Evolutionary conservation across 2,888 invertebrate genomes (phyloP).

Genomic region (Pheosia tremula): DNA sequence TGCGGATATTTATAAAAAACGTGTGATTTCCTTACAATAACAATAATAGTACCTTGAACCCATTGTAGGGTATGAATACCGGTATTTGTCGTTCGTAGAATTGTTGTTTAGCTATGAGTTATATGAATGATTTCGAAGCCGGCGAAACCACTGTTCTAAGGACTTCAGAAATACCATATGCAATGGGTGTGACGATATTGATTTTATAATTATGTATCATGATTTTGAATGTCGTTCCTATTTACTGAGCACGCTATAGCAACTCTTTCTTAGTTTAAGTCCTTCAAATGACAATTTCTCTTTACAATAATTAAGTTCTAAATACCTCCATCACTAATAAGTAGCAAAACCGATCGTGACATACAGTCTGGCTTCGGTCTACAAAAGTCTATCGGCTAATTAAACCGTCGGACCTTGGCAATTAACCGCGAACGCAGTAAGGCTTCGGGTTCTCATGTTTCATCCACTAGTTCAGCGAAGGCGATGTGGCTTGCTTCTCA

Average conservation of each 20-base stretch:
- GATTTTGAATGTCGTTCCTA: too few species aligned
- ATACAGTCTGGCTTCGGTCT: conserved; percentile 3
- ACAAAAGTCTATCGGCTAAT: conserved; percentile 20
- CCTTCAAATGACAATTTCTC: too few species aligned
- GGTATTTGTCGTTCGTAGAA: not conserved
- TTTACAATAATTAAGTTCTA: not conserved
- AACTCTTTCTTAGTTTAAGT: too few species aligned
- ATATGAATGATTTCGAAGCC: too few species aligned
- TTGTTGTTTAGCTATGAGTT: not conserved
- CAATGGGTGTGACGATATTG: too few species aligned
- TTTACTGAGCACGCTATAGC: too few species aligned
- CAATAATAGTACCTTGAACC: not conserved
- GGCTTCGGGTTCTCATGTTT: conserved; percentile 63
- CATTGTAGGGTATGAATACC: not conserved
- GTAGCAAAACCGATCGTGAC: not conserved
- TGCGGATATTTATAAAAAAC: conserved; percentile 2
- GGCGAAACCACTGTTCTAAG: too few species aligned
- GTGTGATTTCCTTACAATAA: not conserved
- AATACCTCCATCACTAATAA: not conserved
- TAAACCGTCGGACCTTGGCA: conserved; percentile 35
- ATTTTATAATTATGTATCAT: too few species aligned
- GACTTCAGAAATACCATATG: too few species aligned
- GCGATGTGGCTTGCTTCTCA: conserved; percentile 58
- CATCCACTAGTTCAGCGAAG: conserved; percentile 52
- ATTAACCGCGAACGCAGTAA: conserved; percentile 50